Evolutionary conservation across 2,113 vertebrate genomes (phyloP).

Genomic region (Pygathrix nemaeus): DNA sequence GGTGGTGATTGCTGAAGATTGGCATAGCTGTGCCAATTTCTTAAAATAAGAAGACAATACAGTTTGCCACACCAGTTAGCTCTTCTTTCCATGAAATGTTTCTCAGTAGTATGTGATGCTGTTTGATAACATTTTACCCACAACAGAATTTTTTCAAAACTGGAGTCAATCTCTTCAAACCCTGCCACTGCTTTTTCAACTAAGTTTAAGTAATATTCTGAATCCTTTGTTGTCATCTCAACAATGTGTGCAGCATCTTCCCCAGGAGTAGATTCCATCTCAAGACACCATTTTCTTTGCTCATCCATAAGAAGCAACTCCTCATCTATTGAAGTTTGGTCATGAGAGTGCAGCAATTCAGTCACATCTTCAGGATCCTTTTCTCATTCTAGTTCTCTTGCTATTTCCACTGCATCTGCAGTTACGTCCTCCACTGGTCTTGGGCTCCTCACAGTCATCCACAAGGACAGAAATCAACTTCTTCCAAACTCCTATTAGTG

Average conservation of each 20-base stretch:
- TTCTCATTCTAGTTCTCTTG: neutral
- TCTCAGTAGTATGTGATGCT: neutral
- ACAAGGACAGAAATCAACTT: neutral
- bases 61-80: neutral
- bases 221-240: neutral
- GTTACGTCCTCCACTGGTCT: neutral
- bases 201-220: neutral
- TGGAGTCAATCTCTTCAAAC: neutral
- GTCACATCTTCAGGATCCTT: neutral
- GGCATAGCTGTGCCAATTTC: neutral
- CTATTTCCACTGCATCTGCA: neutral
- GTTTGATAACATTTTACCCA: neutral
- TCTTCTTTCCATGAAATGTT: neutral
- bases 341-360: neutral
- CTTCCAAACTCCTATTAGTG: neutral
- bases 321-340: neutral
- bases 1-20: neutral
- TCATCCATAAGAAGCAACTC: neutral
- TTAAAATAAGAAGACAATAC: neutral
- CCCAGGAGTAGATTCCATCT: neutral
- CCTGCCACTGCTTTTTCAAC: neutral
- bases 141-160: neutral
- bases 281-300: neutral
- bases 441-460: neutral
- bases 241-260: neutral